Evolutionary conservation across 2,113 vertebrate species (phyloP), one percentile per base, ranked within the genome.

Genomic region (Brienomyrus brachyistius): DNA sequence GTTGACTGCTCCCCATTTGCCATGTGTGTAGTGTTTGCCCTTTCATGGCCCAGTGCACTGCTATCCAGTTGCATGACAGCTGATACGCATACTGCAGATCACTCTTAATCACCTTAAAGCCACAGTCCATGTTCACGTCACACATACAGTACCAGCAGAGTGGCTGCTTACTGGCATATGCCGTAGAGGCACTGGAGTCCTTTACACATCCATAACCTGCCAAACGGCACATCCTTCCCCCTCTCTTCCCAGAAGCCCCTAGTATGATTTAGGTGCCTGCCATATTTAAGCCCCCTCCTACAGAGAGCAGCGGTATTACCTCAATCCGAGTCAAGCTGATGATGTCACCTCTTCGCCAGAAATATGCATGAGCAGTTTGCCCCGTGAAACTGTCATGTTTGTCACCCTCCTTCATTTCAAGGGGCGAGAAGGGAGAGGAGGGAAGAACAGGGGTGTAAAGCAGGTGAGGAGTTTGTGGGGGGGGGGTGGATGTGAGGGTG

Each of bases 201-300:
- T 77, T 17, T 19, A 77, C 23, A n/a, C 15, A 6, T 11, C 31
- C 35, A 77, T 6, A 19, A 17, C 11, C 31, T 77, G 11, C 27
- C 70, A 40, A 77, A 77, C 0, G 17, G 35, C 70, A 40, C 11
- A 40, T 43, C n/a, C 47, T 45, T 43, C 70, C 45, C 83, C 27
- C 45, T 62, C 47, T 84, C 31, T 52, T 47, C 89, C 83, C 50
- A 40, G 84, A 0, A 95, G 97, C 95, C 95, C 94, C 95, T 95
- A 92, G 92, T 95, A 91, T 92, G 89, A 89, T 88, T 92, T 93
- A 94, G 93, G 89, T 91, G 7, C 40, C 88, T 92, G 90, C 94
- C 94, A 91, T 80, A 80, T 95, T 95, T 95, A 95, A 94, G 94
- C 95, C 91, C 77, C 91, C 88, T 88, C 93, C 90, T 23, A 95